Conservation (phyloP, 2,888 invertebrate species). For the Monopis laevigella region DNA sequence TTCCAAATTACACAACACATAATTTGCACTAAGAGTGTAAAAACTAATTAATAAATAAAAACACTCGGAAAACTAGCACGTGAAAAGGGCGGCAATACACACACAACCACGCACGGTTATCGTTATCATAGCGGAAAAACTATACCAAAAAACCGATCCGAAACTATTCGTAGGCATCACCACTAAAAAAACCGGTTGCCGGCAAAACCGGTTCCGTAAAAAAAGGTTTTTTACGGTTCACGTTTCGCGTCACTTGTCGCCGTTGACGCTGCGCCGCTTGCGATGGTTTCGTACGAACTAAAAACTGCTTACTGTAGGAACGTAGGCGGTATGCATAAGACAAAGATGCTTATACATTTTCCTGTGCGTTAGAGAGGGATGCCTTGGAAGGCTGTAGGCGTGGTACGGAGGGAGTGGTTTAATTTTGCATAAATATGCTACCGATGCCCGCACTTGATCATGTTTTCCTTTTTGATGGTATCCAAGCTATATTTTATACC, state of each 20-base stretch:
- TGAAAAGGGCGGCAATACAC: conserved; percentile 19
- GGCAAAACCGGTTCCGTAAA: conserved; percentile 5
- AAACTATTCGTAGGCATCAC: conserved; percentile 7
- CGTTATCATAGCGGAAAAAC: conserved; percentile 11
- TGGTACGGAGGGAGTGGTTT: conserved; percentile 38
- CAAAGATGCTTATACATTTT: conserved; percentile 31
- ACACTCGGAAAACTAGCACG: conserved; percentile 27
- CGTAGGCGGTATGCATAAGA: conserved; percentile 49
- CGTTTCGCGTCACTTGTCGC: conserved; percentile 9
- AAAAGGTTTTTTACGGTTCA: conserved; percentile 14
- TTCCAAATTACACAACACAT: too few relatives aligned
- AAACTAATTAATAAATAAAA: too few relatives aligned
- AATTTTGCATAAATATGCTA: conserved; percentile 45
- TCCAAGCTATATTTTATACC: conserved; percentile 40
- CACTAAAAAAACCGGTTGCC: conserved; percentile 11
- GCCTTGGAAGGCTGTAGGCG: conserved; percentile 37
- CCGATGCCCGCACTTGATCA: neutral
- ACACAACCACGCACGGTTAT: conserved; percentile 1
- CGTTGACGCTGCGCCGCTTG: conserved; percentile 21
- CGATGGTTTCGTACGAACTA: conserved; percentile 55
- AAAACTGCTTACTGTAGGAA: conserved; percentile 51
- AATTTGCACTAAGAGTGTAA: too few relatives aligned
- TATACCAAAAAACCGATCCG: neutral
- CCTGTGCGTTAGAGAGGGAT: conserved; percentile 27
- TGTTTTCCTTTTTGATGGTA: conserved; percentile 23